These are phyloP conservation scores for Pangasius macronema DNA, from an alignment of 2,797 vertebrate species.

Conservation along the genomic window DNA sequence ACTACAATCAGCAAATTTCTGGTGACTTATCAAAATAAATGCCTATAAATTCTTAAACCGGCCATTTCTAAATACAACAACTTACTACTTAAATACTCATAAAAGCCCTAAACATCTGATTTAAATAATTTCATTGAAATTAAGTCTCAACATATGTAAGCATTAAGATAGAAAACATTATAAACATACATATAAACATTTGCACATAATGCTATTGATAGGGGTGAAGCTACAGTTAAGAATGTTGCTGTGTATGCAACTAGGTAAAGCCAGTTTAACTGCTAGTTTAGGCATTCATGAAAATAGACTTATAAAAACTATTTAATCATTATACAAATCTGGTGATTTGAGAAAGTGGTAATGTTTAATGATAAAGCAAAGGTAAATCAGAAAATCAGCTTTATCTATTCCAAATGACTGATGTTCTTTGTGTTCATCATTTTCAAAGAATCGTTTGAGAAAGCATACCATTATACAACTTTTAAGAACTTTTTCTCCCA, in stretches of 20 bases:
- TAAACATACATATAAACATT: too few relatives aligned
- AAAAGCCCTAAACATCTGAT: not conserved
- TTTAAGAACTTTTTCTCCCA: not conserved
- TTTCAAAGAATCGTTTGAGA: not conserved
- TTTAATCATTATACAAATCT: not conserved
- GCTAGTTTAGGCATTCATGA: not conserved
- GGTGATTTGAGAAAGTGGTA: not conserved
- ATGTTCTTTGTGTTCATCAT: not conserved
- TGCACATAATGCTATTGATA: not conserved
- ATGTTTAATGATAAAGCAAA: not conserved
- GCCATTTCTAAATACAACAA: not conserved
- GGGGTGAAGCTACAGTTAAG: not conserved
- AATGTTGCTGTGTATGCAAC: not conserved
- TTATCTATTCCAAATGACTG: not conserved
- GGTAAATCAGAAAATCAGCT: not conserved
- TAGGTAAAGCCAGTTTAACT: not conserved
- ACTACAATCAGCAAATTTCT: not conserved
- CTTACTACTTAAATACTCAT: not conserved
- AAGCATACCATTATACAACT: not conserved
- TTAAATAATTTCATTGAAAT: not conserved
- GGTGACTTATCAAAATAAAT: not conserved
- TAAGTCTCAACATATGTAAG: not conserved
- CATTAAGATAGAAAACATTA: not conserved
- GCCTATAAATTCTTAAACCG: not conserved
- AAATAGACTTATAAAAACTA: not conserved